Percentiles rank a stretch among this genome's conserved stretches.
These are phyloP conservation scores for Trypoxylon attenuatum DNA, from an alignment of 2,888 invertebrate species.

Conservation along the genomic window DNA sequence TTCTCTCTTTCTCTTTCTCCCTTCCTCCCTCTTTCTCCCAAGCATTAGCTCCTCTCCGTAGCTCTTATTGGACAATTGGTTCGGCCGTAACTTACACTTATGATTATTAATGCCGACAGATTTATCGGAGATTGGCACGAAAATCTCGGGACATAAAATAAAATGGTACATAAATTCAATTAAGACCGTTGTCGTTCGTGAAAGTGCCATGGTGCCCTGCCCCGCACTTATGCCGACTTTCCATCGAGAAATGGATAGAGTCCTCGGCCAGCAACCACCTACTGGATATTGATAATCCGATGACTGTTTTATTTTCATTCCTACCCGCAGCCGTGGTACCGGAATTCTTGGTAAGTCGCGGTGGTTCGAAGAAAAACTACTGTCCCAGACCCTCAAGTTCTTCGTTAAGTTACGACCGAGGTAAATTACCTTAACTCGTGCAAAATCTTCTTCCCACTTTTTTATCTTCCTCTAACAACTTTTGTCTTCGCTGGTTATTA, in stretches of 20 bases:
- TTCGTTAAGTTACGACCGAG: too few relatives aligned
- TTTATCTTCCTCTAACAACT: too few relatives aligned
- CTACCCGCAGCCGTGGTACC: too few relatives aligned
- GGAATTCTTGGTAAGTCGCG: too few relatives aligned
- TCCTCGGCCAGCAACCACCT: not conserved
- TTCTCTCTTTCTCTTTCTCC: slow-evolving; percentile 9
- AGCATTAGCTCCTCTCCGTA: slow-evolving; percentile 65
- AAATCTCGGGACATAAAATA: slow-evolving; percentile 63
- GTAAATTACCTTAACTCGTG: too few relatives aligned
- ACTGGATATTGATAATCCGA: slow-evolving; percentile 24
- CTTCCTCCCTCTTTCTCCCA: slow-evolving; percentile 26
- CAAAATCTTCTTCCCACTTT: too few relatives aligned
- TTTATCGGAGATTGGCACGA: slow-evolving; percentile 68
- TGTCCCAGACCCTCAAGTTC: too few relatives aligned
- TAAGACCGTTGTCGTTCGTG: slow-evolving; percentile 37
- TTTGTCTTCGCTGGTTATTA: too few relatives aligned
- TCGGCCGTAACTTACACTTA: slow-evolving; percentile 69
- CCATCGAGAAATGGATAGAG: slow-evolving; percentile 14
- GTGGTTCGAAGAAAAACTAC: too few relatives aligned
- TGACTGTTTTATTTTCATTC: not conserved
- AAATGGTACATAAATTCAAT: slow-evolving; percentile 64
- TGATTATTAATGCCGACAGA: slow-evolving; percentile 71
- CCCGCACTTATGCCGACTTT: not conserved
- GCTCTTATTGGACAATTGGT: slow-evolving; percentile 68
- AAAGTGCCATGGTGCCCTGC: slow-evolving; percentile 11